Base-by-base conservation (phyloP, 2,113 vertebrate species). In the Tiliqua scincoides region DNA sequence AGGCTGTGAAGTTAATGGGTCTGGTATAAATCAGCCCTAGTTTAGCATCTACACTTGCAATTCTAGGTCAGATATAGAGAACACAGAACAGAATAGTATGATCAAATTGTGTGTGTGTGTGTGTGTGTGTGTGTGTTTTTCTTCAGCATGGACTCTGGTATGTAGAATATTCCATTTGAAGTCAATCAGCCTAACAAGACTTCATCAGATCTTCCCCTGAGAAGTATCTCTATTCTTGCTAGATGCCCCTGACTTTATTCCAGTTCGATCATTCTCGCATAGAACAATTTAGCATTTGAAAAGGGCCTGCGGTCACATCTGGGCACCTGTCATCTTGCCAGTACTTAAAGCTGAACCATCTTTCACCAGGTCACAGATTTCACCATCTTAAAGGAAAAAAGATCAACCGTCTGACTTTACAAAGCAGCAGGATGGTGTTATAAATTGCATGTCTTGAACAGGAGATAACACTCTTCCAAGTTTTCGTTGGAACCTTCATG, bases 301-400 rank as follows among this genome's bases (percentile, higher is more conserved):
- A 68, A 68, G 63, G 32, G 32, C 32, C 35, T 52, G 12, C 10
- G 43, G 43, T 74, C 57, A 77, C 72, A 77, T 82, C 72, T 87
- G 80, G 80, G 73, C 27, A 27, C 54, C 12, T 77, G 52, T 71
- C 80, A 77, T 83, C 86, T 76, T 87, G 77, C 62, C 63, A 59
- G 86, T n/a, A 48, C 63, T 27, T 68, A 40, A 62, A 20, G 73
- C 3, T 25, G 35, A 77, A 61, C 73, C 40, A 27, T 82, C 54
- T 82, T 83, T 48, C 37, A 43, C 52, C 32, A 61, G 63, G 80
- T 83, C 72, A 82, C 43, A 74, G 85, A 75, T 76, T 79, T 77
- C 63, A 7, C 20, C 37, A 11, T 70, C 52, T 48, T 43, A 68
- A 59, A 54, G 17, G 43, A 40, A 32, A 21, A 77, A 21, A 77